Percentiles rank a stretch among this genome's conserved stretches.
Evolutionary conservation across 2,113 vertebrate species (phyloP).

Genomic region (Turnix velox): DNA sequence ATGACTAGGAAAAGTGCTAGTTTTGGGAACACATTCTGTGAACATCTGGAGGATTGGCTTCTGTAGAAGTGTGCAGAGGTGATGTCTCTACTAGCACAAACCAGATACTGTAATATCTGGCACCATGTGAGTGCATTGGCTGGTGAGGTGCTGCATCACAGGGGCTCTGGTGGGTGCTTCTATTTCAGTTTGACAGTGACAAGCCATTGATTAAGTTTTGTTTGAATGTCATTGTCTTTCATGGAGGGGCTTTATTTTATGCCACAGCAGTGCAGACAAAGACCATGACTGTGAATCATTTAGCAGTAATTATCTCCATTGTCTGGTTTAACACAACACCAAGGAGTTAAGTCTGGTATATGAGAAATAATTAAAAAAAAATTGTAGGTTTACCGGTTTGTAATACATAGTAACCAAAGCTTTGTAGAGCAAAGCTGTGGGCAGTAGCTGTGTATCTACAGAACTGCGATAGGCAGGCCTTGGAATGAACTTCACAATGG

Average conservation of each 20-base stretch:
- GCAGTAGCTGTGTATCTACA: neutral
- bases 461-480: neutral
- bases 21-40: neutral
- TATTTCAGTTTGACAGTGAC: neutral
- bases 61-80: neutral
- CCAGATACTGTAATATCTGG: neutral
- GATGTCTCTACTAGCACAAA: neutral
- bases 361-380: neutral
- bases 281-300: neutral
- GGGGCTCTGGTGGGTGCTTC: neutral
- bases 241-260: neutral
- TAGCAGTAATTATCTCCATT: neutral
- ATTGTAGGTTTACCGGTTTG: neutral
- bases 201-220: neutral
- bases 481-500: neutral
- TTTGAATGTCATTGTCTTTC: neutral
- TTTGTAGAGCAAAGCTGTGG: neutral
- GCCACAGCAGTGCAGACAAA: neutral
- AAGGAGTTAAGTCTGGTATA: neutral
- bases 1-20: neutral
- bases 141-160: fast-evolving
- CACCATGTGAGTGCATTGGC: fast-evolving
- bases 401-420: neutral
- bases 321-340: neutral
- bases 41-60: neutral